A percentile compares a stretch with the other conserved stretches of the same genome.
Conservation (phyloP, 2,888 invertebrate species). For the Sarcophaga carnaria region DNA sequence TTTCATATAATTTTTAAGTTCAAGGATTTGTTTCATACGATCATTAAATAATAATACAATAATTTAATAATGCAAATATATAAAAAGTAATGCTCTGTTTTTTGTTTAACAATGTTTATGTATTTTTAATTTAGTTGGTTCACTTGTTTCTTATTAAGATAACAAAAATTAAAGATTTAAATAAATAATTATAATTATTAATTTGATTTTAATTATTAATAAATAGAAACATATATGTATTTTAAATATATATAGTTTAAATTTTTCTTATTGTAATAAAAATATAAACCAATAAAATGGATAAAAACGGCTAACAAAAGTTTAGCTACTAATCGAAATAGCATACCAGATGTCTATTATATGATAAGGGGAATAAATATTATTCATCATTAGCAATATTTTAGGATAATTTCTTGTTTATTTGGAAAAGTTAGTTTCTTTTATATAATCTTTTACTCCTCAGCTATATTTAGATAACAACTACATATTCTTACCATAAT, state of each 20-base stretch:
- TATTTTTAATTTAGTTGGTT: background rate
- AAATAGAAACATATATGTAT: background rate
- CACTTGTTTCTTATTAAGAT: background rate
- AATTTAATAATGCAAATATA: background rate
- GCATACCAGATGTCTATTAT: too few relatives aligned
- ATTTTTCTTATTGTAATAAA: slow-evolving; percentile 3
- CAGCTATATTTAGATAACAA: too few relatives aligned
- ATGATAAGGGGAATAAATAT: too few relatives aligned
- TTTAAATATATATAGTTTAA: background rate
- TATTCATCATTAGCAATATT: too few relatives aligned
- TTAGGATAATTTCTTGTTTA: too few relatives aligned
- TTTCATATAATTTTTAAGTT: background rate
- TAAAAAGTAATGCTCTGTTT: background rate
- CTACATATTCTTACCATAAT: too few relatives aligned
- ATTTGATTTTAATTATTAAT: slow-evolving; percentile 23
- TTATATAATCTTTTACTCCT: too few relatives aligned
- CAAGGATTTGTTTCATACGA: background rate
- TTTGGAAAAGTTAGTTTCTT: too few relatives aligned
- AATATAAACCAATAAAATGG: slow-evolving; percentile 1
- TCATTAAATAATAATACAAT: background rate
- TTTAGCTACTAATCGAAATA: background rate
- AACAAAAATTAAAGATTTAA: slow-evolving; percentile 7
- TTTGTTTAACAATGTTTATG: background rate
- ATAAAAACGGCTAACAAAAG: background rate
- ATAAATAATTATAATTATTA: slow-evolving; percentile 16